Percentiles rank a stretch among this genome's conserved stretches.
phyloP scores from a whole-genome alignment of 2,888 invertebrate species.

The Drosophila trichaetosa region DNA sequence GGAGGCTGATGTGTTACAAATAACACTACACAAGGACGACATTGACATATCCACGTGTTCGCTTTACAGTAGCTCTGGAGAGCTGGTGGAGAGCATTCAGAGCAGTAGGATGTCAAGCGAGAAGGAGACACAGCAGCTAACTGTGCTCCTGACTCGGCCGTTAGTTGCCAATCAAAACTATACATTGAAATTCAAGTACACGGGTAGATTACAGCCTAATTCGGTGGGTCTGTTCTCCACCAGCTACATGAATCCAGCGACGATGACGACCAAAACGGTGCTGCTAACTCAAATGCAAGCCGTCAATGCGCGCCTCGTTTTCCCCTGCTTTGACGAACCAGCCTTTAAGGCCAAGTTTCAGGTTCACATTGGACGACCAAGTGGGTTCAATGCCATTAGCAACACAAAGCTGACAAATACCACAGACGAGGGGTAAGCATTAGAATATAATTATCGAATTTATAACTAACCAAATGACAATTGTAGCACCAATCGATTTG shows the following conservation, averaged over 20 bases:
- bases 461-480: neutral
- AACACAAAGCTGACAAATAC: conserved; percentile 66
- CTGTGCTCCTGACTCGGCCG: conserved; percentile 82
- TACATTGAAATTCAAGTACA: conserved; percentile 85
- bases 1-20: conserved; percentile 81
- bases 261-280: conserved; percentile 80
- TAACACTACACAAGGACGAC: conserved; percentile 85
- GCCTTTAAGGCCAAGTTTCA: conserved; percentile 88
- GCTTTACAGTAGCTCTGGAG: conserved; percentile 44
- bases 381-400: conserved; percentile 77
- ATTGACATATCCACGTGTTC: conserved; percentile 55
- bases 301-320: conserved; percentile 88
- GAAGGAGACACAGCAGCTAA: conserved; percentile 84
- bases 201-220: conserved; percentile 85
- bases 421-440: conserved; percentile 57
- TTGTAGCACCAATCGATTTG: conserved; percentile 56
- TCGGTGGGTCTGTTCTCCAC: conserved; percentile 72
- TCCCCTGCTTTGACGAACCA: conserved; percentile 93
- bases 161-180: conserved; percentile 83
- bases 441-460: neutral
- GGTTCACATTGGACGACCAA: conserved; percentile 87
- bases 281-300: conserved; percentile 89
- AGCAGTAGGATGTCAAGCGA: conserved; percentile 57
- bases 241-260: conserved; percentile 63
- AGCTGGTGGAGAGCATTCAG: conserved; percentile 30